A percentile compares a stretch with the other conserved stretches of the same genome.
Evolutionary conservation across 2,797 vertebrate genomes (phyloP).

Genomic region (Phataginus tetradactyla): DNA sequence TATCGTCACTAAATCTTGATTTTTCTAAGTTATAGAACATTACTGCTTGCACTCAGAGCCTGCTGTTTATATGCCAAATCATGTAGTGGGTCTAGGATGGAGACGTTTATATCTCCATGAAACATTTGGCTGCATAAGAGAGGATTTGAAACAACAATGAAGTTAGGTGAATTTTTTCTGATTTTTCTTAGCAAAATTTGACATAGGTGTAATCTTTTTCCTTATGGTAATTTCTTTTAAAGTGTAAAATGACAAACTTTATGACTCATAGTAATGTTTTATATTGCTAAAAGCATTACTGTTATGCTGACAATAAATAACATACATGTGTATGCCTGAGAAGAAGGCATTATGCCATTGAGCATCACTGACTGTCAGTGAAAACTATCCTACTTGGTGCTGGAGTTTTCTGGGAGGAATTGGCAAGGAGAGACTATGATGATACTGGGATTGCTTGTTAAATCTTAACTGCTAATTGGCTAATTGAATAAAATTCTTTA

Average conservation of each 20-base stretch:
- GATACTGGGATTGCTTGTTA: not conserved
- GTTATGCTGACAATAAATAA: not conserved
- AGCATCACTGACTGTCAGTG: not conserved
- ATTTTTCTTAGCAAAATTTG: not conserved
- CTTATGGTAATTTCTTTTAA: constrained; percentile 6
- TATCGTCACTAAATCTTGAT: not conserved
- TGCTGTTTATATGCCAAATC: not conserved
- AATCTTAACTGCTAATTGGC: not conserved
- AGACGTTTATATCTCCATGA: not conserved
- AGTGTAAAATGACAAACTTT: not conserved
- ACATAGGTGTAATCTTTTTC: not conserved
- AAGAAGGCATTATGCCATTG: not conserved
- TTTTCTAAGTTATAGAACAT: not conserved
- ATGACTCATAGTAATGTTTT: not conserved
- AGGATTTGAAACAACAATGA: not conserved
- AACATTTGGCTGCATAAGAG: not conserved
- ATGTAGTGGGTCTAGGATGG: not conserved
- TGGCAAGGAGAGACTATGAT: not conserved
- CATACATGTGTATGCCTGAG: not conserved
- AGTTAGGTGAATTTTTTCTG: not conserved
- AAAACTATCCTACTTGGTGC: not conserved
- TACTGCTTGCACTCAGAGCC: not conserved
- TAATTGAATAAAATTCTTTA: not conserved
- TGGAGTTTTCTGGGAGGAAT: not conserved
- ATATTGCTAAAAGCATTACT: not conserved